Conservation (phyloP, 2,888 invertebrate genomes). For the Sphinx pinastri region DNA sequence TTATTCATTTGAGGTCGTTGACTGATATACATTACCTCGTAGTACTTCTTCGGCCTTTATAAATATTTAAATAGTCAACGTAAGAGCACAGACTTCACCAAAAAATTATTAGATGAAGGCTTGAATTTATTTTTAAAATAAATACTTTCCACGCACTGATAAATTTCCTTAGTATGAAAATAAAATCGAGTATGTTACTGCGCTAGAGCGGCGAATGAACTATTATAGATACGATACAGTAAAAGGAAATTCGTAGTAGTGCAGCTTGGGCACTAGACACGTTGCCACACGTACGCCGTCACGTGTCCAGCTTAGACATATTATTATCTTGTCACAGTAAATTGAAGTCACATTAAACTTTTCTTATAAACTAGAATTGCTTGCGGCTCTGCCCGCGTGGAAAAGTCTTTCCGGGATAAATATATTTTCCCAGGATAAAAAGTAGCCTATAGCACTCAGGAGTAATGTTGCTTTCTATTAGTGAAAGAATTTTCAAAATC, state of each 20-base stretch:
- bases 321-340: not conserved
- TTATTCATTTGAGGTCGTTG: not conserved
- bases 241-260: conserved; percentile 28
- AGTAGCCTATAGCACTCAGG: too few relatives aligned
- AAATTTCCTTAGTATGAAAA: conserved; percentile 42
- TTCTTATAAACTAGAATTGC: too few relatives aligned
- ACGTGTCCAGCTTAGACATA: not conserved
- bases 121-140: not conserved
- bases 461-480: too few relatives aligned
- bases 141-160: conserved; percentile 32
- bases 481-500: too few relatives aligned
- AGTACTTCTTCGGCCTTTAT: too few relatives aligned
- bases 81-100: not conserved
- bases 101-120: not conserved
- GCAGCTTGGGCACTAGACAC: conserved; percentile 21
- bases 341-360: not conserved
- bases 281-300: conserved; percentile 18
- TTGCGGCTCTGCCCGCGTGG: too few relatives aligned
- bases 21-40: not conserved
- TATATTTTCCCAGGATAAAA: too few relatives aligned
- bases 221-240: conserved; percentile 57
- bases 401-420: too few relatives aligned
- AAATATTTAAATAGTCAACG: not conserved
- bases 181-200: conserved; percentile 39
- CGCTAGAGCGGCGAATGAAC: conserved; percentile 66